Base-by-base conservation (phyloP, 2,797 vertebrate species). In the Moxostoma hubbsi region DNA sequence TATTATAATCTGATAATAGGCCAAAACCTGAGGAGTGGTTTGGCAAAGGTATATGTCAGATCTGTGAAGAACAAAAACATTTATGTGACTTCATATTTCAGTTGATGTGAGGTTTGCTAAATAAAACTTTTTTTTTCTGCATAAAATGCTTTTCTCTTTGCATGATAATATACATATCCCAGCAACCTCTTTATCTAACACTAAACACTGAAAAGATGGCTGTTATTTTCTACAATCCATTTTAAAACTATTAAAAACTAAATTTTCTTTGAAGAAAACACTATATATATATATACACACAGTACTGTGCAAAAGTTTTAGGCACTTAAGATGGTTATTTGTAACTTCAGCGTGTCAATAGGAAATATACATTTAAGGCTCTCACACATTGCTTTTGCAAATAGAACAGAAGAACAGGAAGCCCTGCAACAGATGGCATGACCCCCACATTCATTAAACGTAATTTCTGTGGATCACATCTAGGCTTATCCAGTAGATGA, bases 81-180 rank as follows among this genome's bases (percentile, higher is more conserved):
- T 5, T 15, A n/a, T 49, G 64, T 51, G 54, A 76, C 11, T 63
- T 24, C 47, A 43, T 61, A 45, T 62, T 62, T 10, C 46, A 24
- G 3, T 10, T 59, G 71, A 45, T 54, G 73, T 61, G 58, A 81
- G 73, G 75, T 68, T 76, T 64, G 12, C 36, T 47, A 50, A 79
- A 81, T 71, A 71, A 78, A 78, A 13, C 2, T 3, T 47, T 69
- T 62, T 62, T 63, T 61, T 8, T 61, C 47, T 68, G 47, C 13
- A 5, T 50, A 36, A 36, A 36, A 4, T 36, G 36, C 4, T 4
- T 36, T 36, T 4, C 36, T 36, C 36, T 36, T 36, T 36, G 3
- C 36, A 36, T 4, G 36, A 36, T 36, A 36, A 36, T 36, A 36
- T 36, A 24, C 24, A 24, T 24, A 36, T 36, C 36, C 36, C 36